Conservation (phyloP, 2,797 vertebrate species). For the Brotula barbata region DNA sequence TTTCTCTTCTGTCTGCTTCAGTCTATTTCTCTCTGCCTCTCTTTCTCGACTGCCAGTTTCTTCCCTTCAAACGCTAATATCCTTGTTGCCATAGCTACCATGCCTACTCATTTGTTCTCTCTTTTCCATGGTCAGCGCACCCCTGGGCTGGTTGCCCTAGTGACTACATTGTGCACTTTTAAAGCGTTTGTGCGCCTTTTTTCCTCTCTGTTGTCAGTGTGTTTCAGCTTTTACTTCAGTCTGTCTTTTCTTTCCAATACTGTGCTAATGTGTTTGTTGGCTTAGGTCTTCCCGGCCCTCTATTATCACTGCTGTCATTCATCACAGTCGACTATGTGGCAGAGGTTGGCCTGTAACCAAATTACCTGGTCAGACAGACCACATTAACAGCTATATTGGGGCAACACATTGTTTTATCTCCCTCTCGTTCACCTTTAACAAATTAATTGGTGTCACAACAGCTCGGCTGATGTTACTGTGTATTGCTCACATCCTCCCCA, state of each 20-base stretch:
- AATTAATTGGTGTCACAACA: constrained; percentile 34
- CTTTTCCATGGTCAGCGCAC: constrained; percentile 39
- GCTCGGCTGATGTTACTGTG: constrained; percentile 23
- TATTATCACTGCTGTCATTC: constrained; percentile 24
- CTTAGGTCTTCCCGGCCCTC: background rate
- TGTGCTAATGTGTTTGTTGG: background rate
- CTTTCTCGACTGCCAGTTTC: constrained; percentile 24
- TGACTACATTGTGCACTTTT: constrained; percentile 43
- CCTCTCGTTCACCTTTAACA: constrained; percentile 39
- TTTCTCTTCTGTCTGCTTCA: background rate
- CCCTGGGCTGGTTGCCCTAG: constrained; percentile 30
- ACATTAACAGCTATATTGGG: constrained; percentile 39
- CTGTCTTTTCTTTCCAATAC: constrained; percentile 4
- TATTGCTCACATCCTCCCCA: constrained; percentile 5
- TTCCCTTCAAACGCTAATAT: constrained; percentile 62
- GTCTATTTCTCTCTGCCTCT: background rate
- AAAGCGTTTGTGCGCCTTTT: constrained; percentile 21
- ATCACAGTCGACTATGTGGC: constrained; percentile 40
- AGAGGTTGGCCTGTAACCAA: constrained; percentile 31
- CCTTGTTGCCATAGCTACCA: constrained; percentile 72
- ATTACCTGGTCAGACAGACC: constrained; percentile 41
- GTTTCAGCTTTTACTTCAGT: constrained; percentile 9
- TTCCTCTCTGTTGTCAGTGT: constrained; percentile 5
- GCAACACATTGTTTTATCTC: constrained; percentile 32
- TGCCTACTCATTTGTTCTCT: constrained; percentile 24